A percentile compares a stretch with the other conserved stretches of the same genome.
phyloP scores from a whole-genome alignment of 2,888 invertebrate species.

The Drosophila demipolita region DNA sequence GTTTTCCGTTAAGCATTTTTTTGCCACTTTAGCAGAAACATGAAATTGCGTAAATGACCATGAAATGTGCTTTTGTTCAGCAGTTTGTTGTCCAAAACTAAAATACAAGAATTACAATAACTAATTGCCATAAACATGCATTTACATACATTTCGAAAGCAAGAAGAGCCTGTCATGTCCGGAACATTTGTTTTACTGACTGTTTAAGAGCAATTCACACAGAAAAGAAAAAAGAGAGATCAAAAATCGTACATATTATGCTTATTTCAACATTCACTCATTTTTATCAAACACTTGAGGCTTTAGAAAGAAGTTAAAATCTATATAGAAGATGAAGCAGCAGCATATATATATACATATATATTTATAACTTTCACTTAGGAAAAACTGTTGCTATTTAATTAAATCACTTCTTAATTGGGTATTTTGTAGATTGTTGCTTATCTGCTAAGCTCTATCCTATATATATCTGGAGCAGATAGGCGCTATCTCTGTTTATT shows the following conservation, averaged over 20 bases:
- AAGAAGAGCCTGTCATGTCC: constrained; percentile 29
- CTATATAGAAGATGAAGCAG: neutral
- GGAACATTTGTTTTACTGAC: constrained; percentile 77
- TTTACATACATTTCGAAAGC: constrained; percentile 1
- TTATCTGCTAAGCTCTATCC: constrained; percentile 6
- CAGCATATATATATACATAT: too few species aligned
- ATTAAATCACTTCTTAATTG: neutral
- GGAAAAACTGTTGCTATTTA: neutral
- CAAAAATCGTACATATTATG: constrained; percentile 1
- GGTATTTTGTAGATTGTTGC: constrained; percentile 2
- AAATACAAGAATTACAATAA: constrained; percentile 3
- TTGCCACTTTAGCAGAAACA: constrained; percentile 21
- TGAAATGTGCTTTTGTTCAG: constrained; percentile 66
- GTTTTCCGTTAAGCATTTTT: constrained; percentile 33
- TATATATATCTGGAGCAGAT: constrained; percentile 1
- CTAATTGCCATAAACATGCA: constrained; percentile 10
- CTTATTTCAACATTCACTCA: constrained; percentile 6
- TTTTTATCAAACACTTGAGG: constrained; percentile 9
- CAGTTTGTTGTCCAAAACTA: constrained; percentile 17
- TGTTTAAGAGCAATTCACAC: constrained; percentile 33
- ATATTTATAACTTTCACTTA: neutral
- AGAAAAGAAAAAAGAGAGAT: neutral
- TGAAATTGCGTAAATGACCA: constrained; percentile 68
- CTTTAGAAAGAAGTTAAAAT: neutral
- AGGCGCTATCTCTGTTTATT: neutral